phyloP scores from a whole-genome alignment of 2,113 vertebrate species.

The Cebus imitator region DNA sequence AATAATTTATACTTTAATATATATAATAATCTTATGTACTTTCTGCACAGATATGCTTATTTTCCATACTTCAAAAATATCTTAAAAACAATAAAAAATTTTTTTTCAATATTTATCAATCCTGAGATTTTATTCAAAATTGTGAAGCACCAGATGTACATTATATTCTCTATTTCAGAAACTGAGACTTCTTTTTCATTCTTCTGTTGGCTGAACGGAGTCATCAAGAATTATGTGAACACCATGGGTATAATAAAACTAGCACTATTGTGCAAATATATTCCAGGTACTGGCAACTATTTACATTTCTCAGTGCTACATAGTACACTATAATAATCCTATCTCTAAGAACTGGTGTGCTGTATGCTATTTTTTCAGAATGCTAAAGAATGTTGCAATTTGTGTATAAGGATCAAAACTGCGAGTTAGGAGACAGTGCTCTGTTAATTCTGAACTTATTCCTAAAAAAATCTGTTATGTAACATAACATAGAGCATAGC shows the following conservation, averaged over 20 bases:
- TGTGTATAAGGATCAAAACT: neutral
- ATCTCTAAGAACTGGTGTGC: neutral
- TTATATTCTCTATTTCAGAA: neutral
- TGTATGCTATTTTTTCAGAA: neutral
- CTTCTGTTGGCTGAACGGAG: neutral
- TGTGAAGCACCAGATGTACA: neutral
- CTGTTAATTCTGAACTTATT: conserved; percentile 16
- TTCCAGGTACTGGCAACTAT: neutral
- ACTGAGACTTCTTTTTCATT: neutral
- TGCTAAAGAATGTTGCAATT: neutral
- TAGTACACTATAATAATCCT: neutral
- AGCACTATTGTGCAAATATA: neutral
- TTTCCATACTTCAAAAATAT: neutral
- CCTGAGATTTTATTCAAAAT: neutral
- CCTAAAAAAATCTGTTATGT: neutral
- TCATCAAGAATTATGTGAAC: neutral
- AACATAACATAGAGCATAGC: neutral
- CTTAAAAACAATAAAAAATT: neutral
- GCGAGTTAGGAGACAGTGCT: neutral
- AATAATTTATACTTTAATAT: conserved; percentile 6
- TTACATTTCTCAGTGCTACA: neutral
- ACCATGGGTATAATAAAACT: neutral
- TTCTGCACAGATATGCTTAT: neutral
- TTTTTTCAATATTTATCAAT: neutral
- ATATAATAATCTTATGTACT: neutral